These are phyloP conservation scores for Bos indicus DNA, from an alignment of 2,113 vertebrate genomes.

Conservation along the genomic window DNA sequence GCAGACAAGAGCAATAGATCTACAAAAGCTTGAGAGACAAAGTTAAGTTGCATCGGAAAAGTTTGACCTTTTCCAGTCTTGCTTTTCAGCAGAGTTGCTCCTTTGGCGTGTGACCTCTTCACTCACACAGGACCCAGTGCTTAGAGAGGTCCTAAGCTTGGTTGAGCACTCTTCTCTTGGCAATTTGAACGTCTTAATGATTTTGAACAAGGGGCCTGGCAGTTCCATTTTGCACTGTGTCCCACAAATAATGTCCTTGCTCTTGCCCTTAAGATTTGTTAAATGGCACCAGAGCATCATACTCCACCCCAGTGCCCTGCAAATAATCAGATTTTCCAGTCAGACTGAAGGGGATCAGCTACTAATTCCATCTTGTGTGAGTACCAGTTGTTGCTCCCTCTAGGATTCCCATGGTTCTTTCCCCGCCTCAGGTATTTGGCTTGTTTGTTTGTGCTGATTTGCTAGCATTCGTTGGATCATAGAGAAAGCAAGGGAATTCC, in stretches of 20 bases:
- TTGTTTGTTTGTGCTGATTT: neutral
- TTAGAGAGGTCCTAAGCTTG: neutral
- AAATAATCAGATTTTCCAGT: neutral
- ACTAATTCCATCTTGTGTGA: neutral
- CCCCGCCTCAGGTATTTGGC: accelerated
- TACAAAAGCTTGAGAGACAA: neutral
- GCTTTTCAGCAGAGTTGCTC: neutral
- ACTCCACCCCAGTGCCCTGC: neutral
- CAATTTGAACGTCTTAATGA: neutral
- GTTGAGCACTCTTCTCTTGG: neutral
- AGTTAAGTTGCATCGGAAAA: neutral
- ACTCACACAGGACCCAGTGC: neutral
- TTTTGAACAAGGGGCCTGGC: neutral
- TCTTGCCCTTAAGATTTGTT: neutral
- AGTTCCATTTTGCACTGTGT: neutral
- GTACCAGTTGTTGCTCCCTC: neutral
- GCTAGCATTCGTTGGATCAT: neutral
- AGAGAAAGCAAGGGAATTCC: neutral
- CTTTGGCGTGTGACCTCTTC: neutral
- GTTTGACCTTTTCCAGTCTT: neutral
- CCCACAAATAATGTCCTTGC: neutral
- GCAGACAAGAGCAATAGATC: neutral
- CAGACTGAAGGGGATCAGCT: neutral
- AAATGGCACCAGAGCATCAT: neutral
- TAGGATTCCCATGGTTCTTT: neutral